Evolutionary conservation across 2,797 vertebrate genomes (phyloP).

Genomic region (Pseudotriccus pelzelni): DNA sequence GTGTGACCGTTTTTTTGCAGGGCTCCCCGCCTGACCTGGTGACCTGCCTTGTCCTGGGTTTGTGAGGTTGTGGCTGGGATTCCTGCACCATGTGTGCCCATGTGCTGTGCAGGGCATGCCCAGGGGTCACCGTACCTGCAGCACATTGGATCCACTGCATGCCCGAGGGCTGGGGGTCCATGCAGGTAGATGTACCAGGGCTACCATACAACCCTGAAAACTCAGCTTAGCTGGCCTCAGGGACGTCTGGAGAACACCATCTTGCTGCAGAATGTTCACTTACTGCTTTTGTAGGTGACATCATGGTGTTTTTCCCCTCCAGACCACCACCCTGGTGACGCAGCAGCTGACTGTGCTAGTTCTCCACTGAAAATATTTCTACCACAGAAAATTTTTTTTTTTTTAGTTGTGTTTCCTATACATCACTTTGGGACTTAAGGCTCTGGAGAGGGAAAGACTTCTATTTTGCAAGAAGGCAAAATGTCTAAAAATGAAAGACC

Average conservation of each 20-base stretch:
- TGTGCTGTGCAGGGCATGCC: not conserved
- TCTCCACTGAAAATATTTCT: not conserved
- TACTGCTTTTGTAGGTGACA: not conserved
- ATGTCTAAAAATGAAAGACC: not conserved
- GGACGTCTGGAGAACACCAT: not conserved
- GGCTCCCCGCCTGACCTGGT: accelerated
- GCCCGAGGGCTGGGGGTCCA: accelerated
- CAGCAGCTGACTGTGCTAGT: not conserved
- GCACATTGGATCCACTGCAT: accelerated
- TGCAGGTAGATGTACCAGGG: accelerated
- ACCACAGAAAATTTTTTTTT: not conserved
- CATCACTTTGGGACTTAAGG: not conserved
- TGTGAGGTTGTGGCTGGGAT: not conserved
- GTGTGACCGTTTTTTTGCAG: not conserved
- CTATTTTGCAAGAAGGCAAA: not conserved
- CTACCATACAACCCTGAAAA: not conserved
- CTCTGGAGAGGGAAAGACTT: not conserved
- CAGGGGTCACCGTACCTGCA: accelerated
- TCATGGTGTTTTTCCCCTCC: not conserved
- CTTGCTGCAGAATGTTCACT: not conserved
- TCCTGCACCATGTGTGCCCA: accelerated
- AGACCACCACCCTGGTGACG: not conserved
- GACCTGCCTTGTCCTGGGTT: not conserved
- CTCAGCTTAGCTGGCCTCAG: not conserved
- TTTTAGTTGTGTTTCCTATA: not conserved